phyloP scores from a whole-genome alignment of 2,113 vertebrate species.

The Malurus melanocephalus region DNA sequence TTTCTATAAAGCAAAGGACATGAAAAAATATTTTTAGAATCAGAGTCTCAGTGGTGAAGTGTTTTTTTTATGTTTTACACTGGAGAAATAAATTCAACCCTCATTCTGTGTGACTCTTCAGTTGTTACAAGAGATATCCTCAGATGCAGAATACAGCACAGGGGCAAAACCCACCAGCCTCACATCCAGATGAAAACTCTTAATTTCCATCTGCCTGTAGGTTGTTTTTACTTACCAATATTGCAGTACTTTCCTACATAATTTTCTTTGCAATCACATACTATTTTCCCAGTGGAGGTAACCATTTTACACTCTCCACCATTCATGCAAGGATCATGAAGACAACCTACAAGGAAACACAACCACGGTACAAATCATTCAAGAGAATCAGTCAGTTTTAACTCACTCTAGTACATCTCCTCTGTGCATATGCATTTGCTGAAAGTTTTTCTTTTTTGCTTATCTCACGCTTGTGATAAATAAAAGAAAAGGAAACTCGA shows the following conservation, averaged over 20 bases:
- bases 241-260: constrained; percentile 80
- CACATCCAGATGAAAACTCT: not conserved
- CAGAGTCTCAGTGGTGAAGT: not conserved
- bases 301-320: constrained; percentile 81
- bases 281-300: constrained; percentile 60
- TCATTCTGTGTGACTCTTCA: not conserved
- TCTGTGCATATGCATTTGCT: not conserved
- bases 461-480: not conserved
- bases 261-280: constrained; percentile 79
- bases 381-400: not conserved
- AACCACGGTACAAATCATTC: not conserved
- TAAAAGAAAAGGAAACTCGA: not conserved
- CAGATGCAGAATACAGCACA: not conserved
- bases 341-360: constrained; percentile 73
- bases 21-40: not conserved
- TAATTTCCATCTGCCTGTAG: not conserved
- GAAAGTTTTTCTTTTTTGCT: not conserved
- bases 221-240: constrained; percentile 77
- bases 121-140: not conserved
- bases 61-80: not conserved
- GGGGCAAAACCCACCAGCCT: not conserved
- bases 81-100: not conserved
- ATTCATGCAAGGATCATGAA: constrained; percentile 80
- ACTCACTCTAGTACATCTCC: not conserved
- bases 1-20: not conserved